Percentiles rank a stretch among this genome's conserved stretches.
Evolutionary conservation across 2,888 invertebrate species (phyloP).

Genomic region (Agriopis marginaria): DNA sequence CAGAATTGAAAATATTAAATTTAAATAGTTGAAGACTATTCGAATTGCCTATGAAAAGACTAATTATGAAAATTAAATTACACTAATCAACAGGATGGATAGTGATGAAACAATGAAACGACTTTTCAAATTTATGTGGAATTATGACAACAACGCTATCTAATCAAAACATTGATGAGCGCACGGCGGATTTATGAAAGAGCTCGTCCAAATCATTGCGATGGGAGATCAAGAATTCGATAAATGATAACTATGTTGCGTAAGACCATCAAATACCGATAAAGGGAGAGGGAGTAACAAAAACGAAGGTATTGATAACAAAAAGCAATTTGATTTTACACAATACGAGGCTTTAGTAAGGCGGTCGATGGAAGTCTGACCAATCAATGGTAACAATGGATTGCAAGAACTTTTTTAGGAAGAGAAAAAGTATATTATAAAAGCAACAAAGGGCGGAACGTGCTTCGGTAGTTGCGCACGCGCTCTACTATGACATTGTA

Average conservation of each 20-base stretch:
- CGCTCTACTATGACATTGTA: conserved; percentile 53
- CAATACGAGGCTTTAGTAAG: conserved; percentile 54
- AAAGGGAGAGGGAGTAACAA: conserved; percentile 37
- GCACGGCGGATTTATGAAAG: conserved; percentile 48
- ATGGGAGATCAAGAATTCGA: conserved; percentile 55
- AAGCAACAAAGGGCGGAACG: conserved; percentile 73
- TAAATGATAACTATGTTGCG: conserved; percentile 53
- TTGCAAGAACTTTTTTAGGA: conserved; percentile 63
- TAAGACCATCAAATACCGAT: conserved; percentile 51
- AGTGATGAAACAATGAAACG: conserved; percentile 30
- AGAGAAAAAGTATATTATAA: conserved; percentile 62
- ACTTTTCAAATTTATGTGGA: conserved; percentile 2
- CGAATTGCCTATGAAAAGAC: neutral
- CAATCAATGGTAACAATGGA: conserved; percentile 72
- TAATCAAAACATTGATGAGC: conserved; percentile 49
- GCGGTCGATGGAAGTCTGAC: conserved; percentile 56
- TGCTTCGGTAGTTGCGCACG: conserved; percentile 65
- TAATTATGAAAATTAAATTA: neutral
- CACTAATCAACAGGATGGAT: neutral
- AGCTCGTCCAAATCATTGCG: conserved; percentile 51
- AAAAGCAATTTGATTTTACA: conserved; percentile 58
- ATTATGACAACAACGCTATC: conserved; percentile 33
- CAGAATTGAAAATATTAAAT: neutral
- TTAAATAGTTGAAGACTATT: neutral
- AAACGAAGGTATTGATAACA: conserved; percentile 39